A percentile compares a stretch with the other conserved stretches of the same genome.
Conservation (phyloP, 2,797 vertebrate species). For the Tragelaphus eurycerus region DNA sequence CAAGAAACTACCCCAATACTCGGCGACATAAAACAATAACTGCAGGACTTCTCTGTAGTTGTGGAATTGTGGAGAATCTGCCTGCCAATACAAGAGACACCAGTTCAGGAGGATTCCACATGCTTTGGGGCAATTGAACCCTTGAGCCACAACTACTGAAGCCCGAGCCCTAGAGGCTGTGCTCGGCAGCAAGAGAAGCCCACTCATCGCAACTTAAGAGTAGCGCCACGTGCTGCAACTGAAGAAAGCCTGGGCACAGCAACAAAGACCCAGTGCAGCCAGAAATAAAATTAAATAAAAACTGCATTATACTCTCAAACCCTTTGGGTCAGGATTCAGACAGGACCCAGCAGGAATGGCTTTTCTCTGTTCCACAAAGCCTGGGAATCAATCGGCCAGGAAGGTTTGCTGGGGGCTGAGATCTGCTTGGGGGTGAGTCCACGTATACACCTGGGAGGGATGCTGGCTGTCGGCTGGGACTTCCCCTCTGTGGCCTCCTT, state of each 20-base stretch:
- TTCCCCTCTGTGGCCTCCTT: background rate
- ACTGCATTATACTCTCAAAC: too few relatives aligned
- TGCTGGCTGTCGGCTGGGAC: background rate
- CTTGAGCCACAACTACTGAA: background rate
- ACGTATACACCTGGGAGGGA: rapidly evolving
- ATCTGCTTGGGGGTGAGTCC: background rate
- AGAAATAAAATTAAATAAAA: background rate
- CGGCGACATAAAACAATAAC: background rate
- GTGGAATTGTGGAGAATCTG: background rate
- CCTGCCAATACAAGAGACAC: background rate
- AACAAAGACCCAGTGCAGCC: background rate
- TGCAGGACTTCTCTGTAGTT: background rate
- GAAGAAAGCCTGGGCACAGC: background rate
- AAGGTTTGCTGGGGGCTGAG: background rate
- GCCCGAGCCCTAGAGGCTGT: background rate
- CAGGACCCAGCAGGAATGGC: background rate
- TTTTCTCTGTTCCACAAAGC: rapidly evolving
- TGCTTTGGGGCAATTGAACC: background rate
- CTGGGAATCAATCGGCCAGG: background rate
- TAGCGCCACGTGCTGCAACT: rapidly evolving
- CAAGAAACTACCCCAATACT: background rate
- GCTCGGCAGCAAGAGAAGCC: background rate
- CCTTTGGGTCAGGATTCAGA: background rate
- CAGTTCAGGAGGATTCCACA: background rate
- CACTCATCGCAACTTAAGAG: background rate